phyloP scores from a whole-genome alignment of 1,140 invertebrate genomes.

The Orchestia grillus region DNA sequence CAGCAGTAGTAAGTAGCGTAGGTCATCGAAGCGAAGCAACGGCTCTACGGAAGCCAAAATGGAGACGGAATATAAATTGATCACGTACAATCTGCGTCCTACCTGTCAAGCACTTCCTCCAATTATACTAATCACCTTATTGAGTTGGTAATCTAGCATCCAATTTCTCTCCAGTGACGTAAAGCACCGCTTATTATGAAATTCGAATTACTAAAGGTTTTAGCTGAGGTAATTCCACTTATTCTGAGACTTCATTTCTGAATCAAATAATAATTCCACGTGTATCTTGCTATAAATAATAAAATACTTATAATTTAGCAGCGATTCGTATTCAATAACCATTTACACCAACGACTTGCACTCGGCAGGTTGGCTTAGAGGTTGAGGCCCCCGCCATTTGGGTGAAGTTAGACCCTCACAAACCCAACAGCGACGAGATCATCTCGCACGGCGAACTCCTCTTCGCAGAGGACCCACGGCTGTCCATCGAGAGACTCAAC shows the following conservation, averaged over 20 bases:
- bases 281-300: neutral
- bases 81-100: neutral
- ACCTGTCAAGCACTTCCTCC: neutral
- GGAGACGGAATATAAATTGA: neutral
- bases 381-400: constrained; percentile 55
- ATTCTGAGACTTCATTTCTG: neutral
- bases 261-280: neutral
- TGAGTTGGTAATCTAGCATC: neutral
- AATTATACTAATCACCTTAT: too few species aligned
- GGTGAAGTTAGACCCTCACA: constrained; percentile 49
- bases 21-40: neutral
- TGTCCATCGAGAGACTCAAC: constrained; percentile 12
- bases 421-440: constrained; percentile 56
- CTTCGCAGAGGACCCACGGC: constrained; percentile 23
- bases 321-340: neutral
- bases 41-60: neutral
- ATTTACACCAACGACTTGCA: neutral
- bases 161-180: neutral
- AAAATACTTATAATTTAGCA: neutral
- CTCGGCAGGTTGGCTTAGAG: constrained; percentile 15
- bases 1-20: neutral
- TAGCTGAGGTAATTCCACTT: neutral
- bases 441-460: constrained; percentile 57
- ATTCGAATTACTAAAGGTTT: neutral
- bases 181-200: neutral